Base-by-base conservation (phyloP, 92 coral and sea anemone species). In the Epizoanthus fatuus region DNA sequence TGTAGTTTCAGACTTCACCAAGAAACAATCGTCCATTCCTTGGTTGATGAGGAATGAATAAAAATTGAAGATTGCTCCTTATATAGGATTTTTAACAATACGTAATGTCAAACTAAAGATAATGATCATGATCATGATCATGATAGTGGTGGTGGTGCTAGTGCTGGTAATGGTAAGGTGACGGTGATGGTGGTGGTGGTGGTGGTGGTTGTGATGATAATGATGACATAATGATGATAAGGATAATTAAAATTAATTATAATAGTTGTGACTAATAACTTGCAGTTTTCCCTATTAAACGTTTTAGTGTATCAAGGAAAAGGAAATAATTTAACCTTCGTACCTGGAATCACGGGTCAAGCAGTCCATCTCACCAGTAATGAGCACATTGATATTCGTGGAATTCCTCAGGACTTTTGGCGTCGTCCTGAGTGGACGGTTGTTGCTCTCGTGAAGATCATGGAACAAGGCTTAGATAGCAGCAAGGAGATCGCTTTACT, bases 331-430 rank as follows among this genome's bases (percentile, higher is more conserved):
- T 80, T 90, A 2, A 44, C 69, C 5, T 95, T 86, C 72, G 75
- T 87, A 53, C 79, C 81, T 0, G 90, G 95, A 20, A 63, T 83
- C 12, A 91, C 90, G 97, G 89, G 95, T 10, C 89, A 91, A 63
- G 98, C 95, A 12, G 80, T 89, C 39, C 83, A 78, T 15, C 90
- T 95, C 5, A 74, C 63, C 42, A 91, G 94, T 2, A 81, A 53
- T 49, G 85, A 90, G 22, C 93, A 84, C 80, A 84, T 95, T 44
- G 86, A 93, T 72, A 64, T 95, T 6, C 59, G 75, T 47, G 97
- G 98, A 25, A 90, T 95, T 22, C 95, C 98, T 8, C 86, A 63
- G 22, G 81, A 81, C 19, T 86, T 95, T 54, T 95, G 98, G 98
- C 81, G 86, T 62, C 56, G 81, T 17, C 67, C 88, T 62, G 94